Conservation (phyloP, 2,888 invertebrate species). For the Ochropacha duplaris region DNA sequence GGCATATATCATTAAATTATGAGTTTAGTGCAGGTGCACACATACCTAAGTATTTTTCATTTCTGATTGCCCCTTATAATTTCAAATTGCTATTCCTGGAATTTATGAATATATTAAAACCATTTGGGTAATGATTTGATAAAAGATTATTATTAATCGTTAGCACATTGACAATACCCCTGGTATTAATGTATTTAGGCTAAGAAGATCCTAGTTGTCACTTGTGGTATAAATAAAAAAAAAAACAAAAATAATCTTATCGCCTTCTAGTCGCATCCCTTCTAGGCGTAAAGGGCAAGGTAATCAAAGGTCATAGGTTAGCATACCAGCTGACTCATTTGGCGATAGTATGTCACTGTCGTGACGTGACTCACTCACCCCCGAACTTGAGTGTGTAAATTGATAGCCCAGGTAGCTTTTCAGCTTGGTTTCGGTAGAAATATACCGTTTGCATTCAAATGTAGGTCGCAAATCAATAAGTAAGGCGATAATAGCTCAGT, state of each 20-base stretch:
- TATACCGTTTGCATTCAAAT: not conserved
- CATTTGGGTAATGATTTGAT: not conserved
- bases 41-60: too few relatives aligned
- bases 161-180: too few relatives aligned
- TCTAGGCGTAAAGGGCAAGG: slow-evolving; percentile 6
- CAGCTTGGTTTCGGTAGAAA: not conserved
- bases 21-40: too few relatives aligned
- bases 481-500: too few relatives aligned
- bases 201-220: too few relatives aligned
- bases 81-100: too few relatives aligned
- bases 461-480: not conserved
- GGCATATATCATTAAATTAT: too few relatives aligned
- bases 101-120: not conserved
- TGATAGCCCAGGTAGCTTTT: slow-evolving; percentile 10
- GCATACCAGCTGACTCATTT: slow-evolving; percentile 37
- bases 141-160: too few relatives aligned
- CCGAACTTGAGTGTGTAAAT: slow-evolving; percentile 15
- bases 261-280: not conserved
- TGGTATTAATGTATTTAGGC: too few relatives aligned
- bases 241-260: not conserved
- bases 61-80: too few relatives aligned
- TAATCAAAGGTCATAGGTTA: slow-evolving; percentile 36
- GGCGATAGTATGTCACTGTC: slow-evolving; percentile 26
- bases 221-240: too few relatives aligned
- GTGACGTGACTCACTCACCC: slow-evolving; percentile 15